These are phyloP conservation scores for Pheosia gnoma DNA, from an alignment of 2,888 invertebrate genomes.

Conservation along the genomic window DNA sequence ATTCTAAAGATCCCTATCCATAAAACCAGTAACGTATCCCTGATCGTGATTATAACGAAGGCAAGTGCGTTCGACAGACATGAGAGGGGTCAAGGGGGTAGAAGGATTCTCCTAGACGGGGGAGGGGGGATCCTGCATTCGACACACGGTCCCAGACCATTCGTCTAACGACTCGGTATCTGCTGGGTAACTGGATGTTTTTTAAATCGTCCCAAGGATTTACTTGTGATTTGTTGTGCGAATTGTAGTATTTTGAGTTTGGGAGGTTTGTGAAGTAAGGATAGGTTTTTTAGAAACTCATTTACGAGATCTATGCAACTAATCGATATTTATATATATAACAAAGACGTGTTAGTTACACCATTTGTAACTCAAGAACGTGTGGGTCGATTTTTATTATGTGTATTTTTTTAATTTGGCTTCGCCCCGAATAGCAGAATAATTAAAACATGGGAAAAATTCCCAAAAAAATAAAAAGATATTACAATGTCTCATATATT, in stretches of 20 bases:
- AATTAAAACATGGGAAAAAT: too few relatives aligned
- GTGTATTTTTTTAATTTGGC: too few relatives aligned
- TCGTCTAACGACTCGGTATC: conserved; percentile 64
- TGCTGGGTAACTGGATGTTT: conserved; percentile 18
- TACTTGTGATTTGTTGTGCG: conserved; percentile 30
- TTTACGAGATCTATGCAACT: too few relatives aligned
- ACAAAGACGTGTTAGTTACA: too few relatives aligned
- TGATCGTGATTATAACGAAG: conserved; percentile 67
- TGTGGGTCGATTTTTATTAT: too few relatives aligned
- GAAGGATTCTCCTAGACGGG: conserved; percentile 19
- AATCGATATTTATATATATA: too few relatives aligned
- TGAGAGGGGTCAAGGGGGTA: conserved; percentile 44
- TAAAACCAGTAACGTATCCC: conserved; percentile 39
- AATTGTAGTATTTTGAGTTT: conserved; percentile 7
- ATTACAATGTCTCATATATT: too few relatives aligned
- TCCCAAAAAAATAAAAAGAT: too few relatives aligned
- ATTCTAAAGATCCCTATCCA: background rate
- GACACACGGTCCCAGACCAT: conserved; percentile 62
- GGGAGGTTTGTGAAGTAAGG: background rate
- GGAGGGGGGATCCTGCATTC: conserved; percentile 54
- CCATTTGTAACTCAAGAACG: too few relatives aligned
- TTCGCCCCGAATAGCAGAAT: too few relatives aligned
- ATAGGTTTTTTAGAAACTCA: too few relatives aligned
- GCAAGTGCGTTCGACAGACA: conserved; percentile 74
- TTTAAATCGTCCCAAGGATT: conserved; percentile 40